A percentile compares a stretch with the other conserved stretches of the same genome.
Evolutionary conservation across 1,140 invertebrate species (phyloP).

Genomic region (Neodiprion virginianus): DNA sequence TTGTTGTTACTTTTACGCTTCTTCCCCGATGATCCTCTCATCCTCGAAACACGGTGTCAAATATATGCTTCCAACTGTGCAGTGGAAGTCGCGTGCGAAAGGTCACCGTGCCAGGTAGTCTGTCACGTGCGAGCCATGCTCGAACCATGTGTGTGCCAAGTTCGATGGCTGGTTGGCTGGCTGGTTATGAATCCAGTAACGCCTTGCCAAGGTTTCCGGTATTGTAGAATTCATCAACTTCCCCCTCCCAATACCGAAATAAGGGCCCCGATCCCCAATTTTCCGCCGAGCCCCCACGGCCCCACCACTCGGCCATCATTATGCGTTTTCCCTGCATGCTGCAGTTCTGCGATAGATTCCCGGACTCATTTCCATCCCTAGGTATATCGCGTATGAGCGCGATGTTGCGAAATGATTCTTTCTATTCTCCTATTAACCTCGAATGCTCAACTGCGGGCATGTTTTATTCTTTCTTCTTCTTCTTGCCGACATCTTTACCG

Average conservation of each 20-base stretch:
- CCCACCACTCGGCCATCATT: background rate
- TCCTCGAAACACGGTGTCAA: background rate
- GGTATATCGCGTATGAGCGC: too few species aligned
- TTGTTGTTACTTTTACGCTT: too few species aligned
- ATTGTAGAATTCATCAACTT: background rate
- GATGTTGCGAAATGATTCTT: too few species aligned
- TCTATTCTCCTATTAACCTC: too few species aligned
- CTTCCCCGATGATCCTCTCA: too few species aligned
- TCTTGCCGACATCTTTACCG: too few species aligned
- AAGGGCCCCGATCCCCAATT: slow-evolving; percentile 5
- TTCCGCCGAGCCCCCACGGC: background rate
- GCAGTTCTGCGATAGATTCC: too few species aligned
- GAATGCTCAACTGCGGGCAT: too few species aligned
- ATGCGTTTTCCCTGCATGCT: background rate
- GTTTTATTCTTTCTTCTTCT: too few species aligned
- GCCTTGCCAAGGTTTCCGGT: slow-evolving; percentile 4
- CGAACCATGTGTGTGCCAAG: background rate
- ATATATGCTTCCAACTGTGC: background rate
- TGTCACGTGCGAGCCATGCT: slow-evolving; percentile 4
- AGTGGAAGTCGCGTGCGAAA: background rate
- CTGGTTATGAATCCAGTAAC: slow-evolving; percentile 3
- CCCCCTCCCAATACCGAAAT: background rate
- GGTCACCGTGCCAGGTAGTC: slow-evolving; percentile 2
- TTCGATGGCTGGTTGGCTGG: background rate
- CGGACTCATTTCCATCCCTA: too few species aligned